Percentiles rank a stretch among this genome's conserved stretches.
Conservation (phyloP, 2,888 invertebrate genomes). For the Allolobophora icterica region DNA sequence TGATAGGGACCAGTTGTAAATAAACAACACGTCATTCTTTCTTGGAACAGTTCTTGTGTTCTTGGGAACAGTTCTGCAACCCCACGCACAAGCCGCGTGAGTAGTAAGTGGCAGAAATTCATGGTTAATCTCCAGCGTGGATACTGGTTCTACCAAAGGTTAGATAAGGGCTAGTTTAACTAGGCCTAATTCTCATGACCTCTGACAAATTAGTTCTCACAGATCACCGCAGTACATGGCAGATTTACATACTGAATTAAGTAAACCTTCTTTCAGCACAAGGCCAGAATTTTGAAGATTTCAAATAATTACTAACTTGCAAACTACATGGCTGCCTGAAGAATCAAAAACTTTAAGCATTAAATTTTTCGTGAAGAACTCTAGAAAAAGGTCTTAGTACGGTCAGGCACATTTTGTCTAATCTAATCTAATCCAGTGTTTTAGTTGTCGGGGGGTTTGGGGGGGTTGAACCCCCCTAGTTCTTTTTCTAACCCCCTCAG, state of each 20-base stretch:
- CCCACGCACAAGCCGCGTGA: too few species aligned
- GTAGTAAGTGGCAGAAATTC: not conserved
- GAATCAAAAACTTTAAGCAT: not conserved
- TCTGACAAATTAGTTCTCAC: not conserved
- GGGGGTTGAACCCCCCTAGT: too few species aligned
- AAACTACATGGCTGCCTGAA: not conserved
- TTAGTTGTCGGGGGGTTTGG: too few species aligned
- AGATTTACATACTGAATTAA: not conserved
- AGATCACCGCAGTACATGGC: not conserved
- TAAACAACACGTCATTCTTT: slow-evolving; percentile 14
- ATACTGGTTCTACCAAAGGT: not conserved
- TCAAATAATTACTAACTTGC: not conserved
- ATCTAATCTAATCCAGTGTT: not conserved
- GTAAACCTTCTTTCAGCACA: not conserved
- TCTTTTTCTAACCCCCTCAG: too few species aligned
- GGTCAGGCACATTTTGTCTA: not conserved
- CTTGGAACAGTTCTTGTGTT: slow-evolving; percentile 2
- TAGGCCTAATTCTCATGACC: not conserved
- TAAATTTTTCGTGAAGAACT: not conserved
- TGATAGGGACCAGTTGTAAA: not conserved
- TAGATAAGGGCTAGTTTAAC: not conserved
- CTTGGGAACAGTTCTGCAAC: not conserved
- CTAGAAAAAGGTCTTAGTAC: not conserved
- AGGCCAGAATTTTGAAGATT: not conserved
- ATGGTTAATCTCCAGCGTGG: not conserved